Evolutionary conservation across 2,888 invertebrate species (phyloP), one percentile per base, ranked within the genome.

Genomic region (Eristalinus sepulchralis): DNA sequence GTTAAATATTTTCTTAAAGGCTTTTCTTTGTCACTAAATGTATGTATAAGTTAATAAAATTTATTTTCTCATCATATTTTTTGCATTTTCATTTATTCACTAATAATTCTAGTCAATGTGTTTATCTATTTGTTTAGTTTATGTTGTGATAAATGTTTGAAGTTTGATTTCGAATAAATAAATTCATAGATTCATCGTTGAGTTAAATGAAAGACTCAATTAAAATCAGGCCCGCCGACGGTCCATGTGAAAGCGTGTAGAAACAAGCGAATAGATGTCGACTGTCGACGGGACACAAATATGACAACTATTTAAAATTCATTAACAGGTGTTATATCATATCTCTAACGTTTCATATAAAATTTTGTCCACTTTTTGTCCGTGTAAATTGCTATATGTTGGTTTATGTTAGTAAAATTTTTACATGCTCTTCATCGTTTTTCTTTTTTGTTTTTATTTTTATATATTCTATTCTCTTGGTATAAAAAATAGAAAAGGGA

Each of bases 211-310:
- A n/a, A 80, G 68, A 75, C 55, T 71, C 88, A 89, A 68, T 63
- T 89, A 90, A 91, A 92, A 91, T 91, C 91, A 91, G 92, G 92
- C 91, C 91, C 90, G 92, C 91, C 90, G 91, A 91, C 91, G 91
- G 90, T 90, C 90, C 90, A 90, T 90, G 90, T 89, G 90, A 24
- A 57, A 57, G 57, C 57, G 57, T 27, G 34, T 75, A n/a, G 22
- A 57, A 68, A 67, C 68, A 63, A 77, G 76, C 70, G 81, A 59
- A 34, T 63, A 63, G 66, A 71, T 70, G 71, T 60, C 62, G 63
- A 68, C 55, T 76, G 70, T 76, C 60, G 76, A 81, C 84, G 81
- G 84, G 81, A 70, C 22, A 66, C 59, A n/a, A n/a, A 55, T 34
- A 70, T 13, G 53, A 73, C 57, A 36, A 64, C 31, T 55, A 68